Evolutionary conservation across 2,888 invertebrate genomes (phyloP), one percentile per base, ranked within the genome.

Genomic region (Proisotoma minuta): DNA sequence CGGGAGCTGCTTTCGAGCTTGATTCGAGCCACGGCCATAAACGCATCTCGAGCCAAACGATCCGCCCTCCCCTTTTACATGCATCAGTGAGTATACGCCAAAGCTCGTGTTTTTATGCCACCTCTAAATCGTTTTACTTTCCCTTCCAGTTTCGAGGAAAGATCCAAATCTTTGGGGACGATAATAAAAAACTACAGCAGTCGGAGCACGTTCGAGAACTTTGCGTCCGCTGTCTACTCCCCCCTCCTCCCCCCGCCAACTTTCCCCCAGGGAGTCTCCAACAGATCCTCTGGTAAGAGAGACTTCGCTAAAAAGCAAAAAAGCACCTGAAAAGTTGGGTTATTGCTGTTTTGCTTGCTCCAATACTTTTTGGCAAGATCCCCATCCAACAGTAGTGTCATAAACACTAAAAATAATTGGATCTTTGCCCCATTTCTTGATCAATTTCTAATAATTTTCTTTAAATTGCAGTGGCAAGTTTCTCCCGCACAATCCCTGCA

Each of bases 31-130:
- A 93, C 96, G 27, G 95, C 94, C 57, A 84, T 94, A 67, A 89
- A 90, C 76, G 97, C 95, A 58, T 95, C 95, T 73, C 85, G 95
- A 66, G 88, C 91, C 1, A 93, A 94, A 77, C 85, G 97, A 70
- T 88, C 91, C 62, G 88, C 90, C 54, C 83, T 96, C 78, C 87
- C 91, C 74, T 86, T 89, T 75, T 96, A 90, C 81, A 92, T 92
- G 79, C 90, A 93, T 78, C 90, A 88, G 89, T 91, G 83, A 83
- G 86, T 81, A 22, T 47, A 23, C 24, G 43, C 22, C 23, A 43
- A 1, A 39, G 28, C 5, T 51, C n/a, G 5, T 52, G 18, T 22
- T 22, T 28, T 59, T 60, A 47, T 20, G 24, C 51, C 1, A 48
- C 15, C 15, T 47, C 8, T n/a, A 52, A 29, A 40, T 28, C 1